Conservation (phyloP, 2,888 invertebrate genomes). For the Peribatodes rhomboidaria region DNA sequence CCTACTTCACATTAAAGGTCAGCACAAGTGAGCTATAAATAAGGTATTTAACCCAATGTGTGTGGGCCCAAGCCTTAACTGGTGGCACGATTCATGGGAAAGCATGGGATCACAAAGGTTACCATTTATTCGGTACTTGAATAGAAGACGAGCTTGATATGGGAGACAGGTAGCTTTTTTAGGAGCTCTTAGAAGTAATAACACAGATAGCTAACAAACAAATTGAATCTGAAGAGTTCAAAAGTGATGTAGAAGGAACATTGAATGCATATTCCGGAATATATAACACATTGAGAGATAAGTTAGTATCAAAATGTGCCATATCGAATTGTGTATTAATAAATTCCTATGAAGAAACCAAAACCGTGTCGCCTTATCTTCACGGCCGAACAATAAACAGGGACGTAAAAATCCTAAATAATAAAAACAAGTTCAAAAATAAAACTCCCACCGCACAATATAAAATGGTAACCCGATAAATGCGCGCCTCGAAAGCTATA, state of each 20-base stretch:
- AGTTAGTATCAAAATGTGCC: constrained; percentile 21
- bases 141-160: constrained; percentile 36
- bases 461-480: constrained; percentile 68
- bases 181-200: constrained; percentile 23
- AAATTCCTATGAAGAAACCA: constrained; percentile 45
- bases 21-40: constrained; percentile 78
- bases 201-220: constrained; percentile 20
- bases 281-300: constrained; percentile 26
- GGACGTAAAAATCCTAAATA: constrained; percentile 42
- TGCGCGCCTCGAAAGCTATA: constrained; percentile 62
- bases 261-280: constrained; percentile 13
- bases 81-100: constrained; percentile 72
- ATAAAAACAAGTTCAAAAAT: constrained; percentile 51
- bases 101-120: constrained; percentile 67
- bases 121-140: constrained; percentile 59
- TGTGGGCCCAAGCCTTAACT: constrained; percentile 76
- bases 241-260: constrained; percentile 23
- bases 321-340: constrained; percentile 33
- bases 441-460: constrained; percentile 59
- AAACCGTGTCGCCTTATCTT: constrained; percentile 50
- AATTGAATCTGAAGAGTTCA: constrained; percentile 17
- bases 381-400: constrained; percentile 49
- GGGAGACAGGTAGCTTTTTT: constrained; percentile 37
- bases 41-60: constrained; percentile 82
- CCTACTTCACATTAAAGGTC: constrained; percentile 68